Evolutionary conservation across 2,113 vertebrate genomes (phyloP), one percentile per base, ranked within the genome.

Genomic region (Otus sunia): DNA sequence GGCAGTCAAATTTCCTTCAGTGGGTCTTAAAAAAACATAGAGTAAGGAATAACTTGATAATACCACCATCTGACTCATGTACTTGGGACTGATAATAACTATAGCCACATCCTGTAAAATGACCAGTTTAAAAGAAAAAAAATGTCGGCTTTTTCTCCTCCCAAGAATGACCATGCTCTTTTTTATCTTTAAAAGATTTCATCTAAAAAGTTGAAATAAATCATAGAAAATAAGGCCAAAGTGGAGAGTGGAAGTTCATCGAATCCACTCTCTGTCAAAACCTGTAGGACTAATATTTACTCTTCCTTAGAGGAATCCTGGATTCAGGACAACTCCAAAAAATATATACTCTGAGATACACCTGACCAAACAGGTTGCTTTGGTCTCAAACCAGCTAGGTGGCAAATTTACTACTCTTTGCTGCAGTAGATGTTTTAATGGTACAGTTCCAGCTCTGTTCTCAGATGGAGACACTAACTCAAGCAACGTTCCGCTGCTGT

Each of bases 321-420:
- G 89, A 94, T 75, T 76, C 66, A 81, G 62, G 73, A 86, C 49
- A 72, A 72, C 30, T 94, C 77, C 1, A 3, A 78, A 83, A 92
- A 87, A 83, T 26, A 88, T 17, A 67, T 25, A 60, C 11, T 68
- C 71, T 50, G 55, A 80, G 75, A 56, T 92, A 72, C 92, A 95
- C 92, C 96, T 95, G 95, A 94, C 74, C 91, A 94, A 97, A 97
- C 62, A 91, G 74, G 88, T 85, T 91, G 80, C 43, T 86, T 90
- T 78, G 59, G 67, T 94, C 64, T 91, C 55, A 73, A 2, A 86
- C n/a, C 0, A 0, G 39, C 25, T 64, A 94, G 80, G 66, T 82
- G 63, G 77, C 59, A 95, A 92, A 92, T 95, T 88, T 86, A 95
- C 74, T 81, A 30, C 78, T 72, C 74, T 63, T 13, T 1, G 19